phyloP scores from a whole-genome alignment of 2,797 vertebrate genomes.

The Schizopygopsis malacanthus region DNA sequence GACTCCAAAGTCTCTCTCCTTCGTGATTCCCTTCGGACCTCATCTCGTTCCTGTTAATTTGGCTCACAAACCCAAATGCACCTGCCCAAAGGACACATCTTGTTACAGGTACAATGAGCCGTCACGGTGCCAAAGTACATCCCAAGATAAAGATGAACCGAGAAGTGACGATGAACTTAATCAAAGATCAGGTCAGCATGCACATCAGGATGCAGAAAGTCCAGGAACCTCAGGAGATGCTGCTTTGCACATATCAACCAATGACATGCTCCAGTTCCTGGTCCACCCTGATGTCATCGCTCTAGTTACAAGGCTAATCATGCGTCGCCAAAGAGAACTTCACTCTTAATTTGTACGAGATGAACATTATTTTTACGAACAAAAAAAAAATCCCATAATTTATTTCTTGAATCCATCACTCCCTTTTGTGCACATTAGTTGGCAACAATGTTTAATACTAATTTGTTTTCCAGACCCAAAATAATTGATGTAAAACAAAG shows the following conservation, averaged over 20 bases:
- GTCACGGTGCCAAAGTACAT: not conserved
- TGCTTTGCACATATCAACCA: constrained; percentile 78
- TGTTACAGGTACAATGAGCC: constrained; percentile 14
- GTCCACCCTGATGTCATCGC: constrained; percentile 87
- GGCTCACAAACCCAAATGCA: not conserved
- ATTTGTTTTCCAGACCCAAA: not conserved
- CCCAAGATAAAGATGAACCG: not conserved
- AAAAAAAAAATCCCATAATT: constrained; percentile 7
- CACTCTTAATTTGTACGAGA: not conserved
- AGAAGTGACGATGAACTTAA: not conserved
- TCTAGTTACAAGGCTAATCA: constrained; percentile 82
- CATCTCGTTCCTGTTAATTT: constrained; percentile 80
- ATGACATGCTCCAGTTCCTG: constrained; percentile 90
- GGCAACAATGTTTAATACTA: not conserved
- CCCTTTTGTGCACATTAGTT: not conserved
- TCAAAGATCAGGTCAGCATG: not conserved
- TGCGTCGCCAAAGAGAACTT: constrained; percentile 73
- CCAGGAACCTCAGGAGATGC: constrained; percentile 11
- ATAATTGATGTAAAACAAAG: not conserved
- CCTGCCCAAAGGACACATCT: constrained; percentile 30
- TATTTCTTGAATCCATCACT: not conserved
- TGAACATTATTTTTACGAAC: not conserved
- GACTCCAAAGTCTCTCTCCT: constrained; percentile 12
- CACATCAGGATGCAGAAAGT: not conserved
- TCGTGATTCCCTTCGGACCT: constrained; percentile 77